Conservation (phyloP, 2,113 vertebrate species). For the Tetrax tetrax region DNA sequence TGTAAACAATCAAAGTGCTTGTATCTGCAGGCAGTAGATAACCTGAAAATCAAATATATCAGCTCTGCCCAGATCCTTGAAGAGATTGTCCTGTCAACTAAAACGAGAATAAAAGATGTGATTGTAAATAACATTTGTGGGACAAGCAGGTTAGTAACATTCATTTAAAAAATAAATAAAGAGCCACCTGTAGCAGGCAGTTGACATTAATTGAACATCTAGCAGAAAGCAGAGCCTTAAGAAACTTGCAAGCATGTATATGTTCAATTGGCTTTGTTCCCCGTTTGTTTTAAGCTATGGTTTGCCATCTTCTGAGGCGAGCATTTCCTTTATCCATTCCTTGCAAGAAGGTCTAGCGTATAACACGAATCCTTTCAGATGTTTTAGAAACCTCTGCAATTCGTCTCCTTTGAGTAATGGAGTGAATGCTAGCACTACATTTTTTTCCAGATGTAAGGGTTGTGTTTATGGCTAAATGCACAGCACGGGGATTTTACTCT, state of each 20-base stretch:
- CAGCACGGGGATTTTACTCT: background rate
- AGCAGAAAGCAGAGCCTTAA: background rate
- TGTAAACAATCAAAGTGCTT: slow-evolving; percentile 72
- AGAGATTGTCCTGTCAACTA: slow-evolving; percentile 72
- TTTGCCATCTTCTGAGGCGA: background rate
- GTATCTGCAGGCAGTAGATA: slow-evolving; percentile 76
- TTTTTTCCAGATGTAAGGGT: background rate
- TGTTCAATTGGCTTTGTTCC: background rate
- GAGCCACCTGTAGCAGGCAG: background rate
- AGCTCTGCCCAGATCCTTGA: slow-evolving; percentile 67
- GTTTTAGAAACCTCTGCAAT: background rate
- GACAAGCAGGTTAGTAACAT: slow-evolving; percentile 47
- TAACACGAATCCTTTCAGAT: background rate
- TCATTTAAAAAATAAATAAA: slow-evolving; percentile 31
- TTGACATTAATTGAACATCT: background rate
- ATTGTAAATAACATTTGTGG: slow-evolving; percentile 53
- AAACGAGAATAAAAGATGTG: slow-evolving; percentile 70
- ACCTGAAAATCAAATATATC: slow-evolving; percentile 76
- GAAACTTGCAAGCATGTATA: background rate
- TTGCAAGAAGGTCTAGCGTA: background rate
- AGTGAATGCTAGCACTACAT: background rate
- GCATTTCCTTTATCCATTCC: rapidly evolving
- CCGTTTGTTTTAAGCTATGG: background rate
- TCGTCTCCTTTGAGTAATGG: background rate
- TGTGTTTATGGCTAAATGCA: background rate